Base-by-base conservation (phyloP, 2,888 invertebrate genomes). In the Amphipyra tragopoginis region DNA sequence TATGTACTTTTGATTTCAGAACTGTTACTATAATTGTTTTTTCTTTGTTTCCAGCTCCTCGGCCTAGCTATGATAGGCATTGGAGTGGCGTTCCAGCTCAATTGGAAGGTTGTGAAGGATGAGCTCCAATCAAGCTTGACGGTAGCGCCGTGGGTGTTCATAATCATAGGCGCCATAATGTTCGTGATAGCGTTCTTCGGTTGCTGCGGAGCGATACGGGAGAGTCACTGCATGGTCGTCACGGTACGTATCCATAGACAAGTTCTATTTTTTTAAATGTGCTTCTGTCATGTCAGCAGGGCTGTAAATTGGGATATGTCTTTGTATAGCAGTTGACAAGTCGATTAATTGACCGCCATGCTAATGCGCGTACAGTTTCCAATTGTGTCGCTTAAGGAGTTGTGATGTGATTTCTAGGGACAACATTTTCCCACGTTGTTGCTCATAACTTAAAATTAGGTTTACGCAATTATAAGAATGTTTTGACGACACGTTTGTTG, bases 151-250 rank as follows among this genome's bases (percentile, higher is more conserved):
- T 94, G 97, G 84, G 83, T 95, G 42, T 95, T 97, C 78, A 97
- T 97, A 66, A 90, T 96, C 58, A 89, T 97, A 67, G 97, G 97
- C 11, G 95, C 96, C 10, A 86, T 97, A 57, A 96, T 97, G 73
- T 97, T 98, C 83, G 90, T 98, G 79, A 97, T 98, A 73, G 97
- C 98, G 3, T 98, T 98, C 95, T 97, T 98, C 86, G 98, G 98
- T 72, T 98, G 98, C 91, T 98, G 98, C 86, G 98, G 98, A 44
- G 98, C 98, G 11, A 96, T 97, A 76, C 96, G 97, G 74, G 98
- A 98, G 92, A 98, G 97, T 84, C 97, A 98, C 86, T 98, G 98
- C 95, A 97, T 98, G 97, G 96, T 97, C 56, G 96, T 97, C 90
- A 97, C 97, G 84, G 98, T 98, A 93, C 96, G 96, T 93, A 56